Evolutionary conservation across 2,797 vertebrate genomes (phyloP).

Genomic region (Bradypodion ventrale): DNA sequence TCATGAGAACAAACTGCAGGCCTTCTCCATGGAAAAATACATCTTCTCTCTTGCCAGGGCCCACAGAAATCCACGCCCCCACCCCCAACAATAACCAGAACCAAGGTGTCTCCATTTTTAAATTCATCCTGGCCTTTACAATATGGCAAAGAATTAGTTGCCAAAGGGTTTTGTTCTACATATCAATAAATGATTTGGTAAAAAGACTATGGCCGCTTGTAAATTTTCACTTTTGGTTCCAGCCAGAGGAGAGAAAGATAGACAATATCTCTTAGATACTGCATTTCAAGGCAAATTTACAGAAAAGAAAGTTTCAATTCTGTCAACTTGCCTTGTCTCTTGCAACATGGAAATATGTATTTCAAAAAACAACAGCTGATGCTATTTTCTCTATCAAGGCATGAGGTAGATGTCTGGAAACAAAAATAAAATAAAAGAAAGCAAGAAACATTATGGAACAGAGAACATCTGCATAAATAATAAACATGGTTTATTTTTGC

Average conservation of each 20-base stretch:
- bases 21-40: too few species aligned
- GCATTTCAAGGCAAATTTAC: slow-evolving; percentile 67
- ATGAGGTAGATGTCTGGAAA: slow-evolving; percentile 49
- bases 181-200: slow-evolving; percentile 73
- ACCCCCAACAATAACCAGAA: too few species aligned
- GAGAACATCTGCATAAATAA: slow-evolving; percentile 65
- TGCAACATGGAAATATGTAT: slow-evolving; percentile 61
- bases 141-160: slow-evolving; percentile 39
- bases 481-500: slow-evolving; percentile 52
- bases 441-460: slow-evolving; percentile 63
- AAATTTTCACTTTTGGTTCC: slow-evolving; percentile 67
- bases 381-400: slow-evolving; percentile 66
- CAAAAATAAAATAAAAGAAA: slow-evolving; percentile 54
- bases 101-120: too few species aligned
- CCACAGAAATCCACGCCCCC: too few species aligned
- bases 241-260: slow-evolving; percentile 68
- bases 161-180: slow-evolving; percentile 54
- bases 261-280: slow-evolving; percentile 73
- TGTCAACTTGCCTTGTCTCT: slow-evolving; percentile 62
- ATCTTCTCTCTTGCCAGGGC: too few species aligned
- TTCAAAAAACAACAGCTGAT: slow-evolving; percentile 69
- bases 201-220: slow-evolving; percentile 49
- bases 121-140: too few species aligned
- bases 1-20: too few species aligned
- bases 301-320: slow-evolving; percentile 71